These are phyloP conservation scores for Speoplatyrhinus poulsoni DNA, from an alignment of 2,113 vertebrate species.

Conservation along the genomic window DNA sequence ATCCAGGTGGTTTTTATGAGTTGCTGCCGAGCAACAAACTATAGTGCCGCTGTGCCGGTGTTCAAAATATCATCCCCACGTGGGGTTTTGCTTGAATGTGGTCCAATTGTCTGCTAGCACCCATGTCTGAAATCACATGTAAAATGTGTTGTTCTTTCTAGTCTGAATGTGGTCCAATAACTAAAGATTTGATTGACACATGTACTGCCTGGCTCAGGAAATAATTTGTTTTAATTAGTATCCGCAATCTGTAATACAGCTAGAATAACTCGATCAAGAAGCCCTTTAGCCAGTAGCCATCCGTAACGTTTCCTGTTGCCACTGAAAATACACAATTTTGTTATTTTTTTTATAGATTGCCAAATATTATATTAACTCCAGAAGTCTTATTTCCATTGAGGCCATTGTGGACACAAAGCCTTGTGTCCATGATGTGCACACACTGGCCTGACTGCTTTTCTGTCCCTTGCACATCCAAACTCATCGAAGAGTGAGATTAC, in stretches of 20 bases:
- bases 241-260: neutral
- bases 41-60: too few species aligned
- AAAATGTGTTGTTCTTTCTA: too few species aligned
- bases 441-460: neutral
- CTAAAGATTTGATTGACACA: too few species aligned
- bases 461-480: neutral
- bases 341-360: neutral
- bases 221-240: too few species aligned
- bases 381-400: neutral
- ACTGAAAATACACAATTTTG: neutral
- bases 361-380: neutral
- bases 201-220: too few species aligned
- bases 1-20: too few species aligned
- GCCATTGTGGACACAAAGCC: neutral
- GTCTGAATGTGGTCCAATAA: too few species aligned
- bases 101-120: too few species aligned
- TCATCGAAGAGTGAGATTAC: constrained; percentile 11
- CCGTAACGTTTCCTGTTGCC: neutral
- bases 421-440: neutral
- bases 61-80: too few species aligned
- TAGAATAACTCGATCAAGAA: neutral
- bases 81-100: too few species aligned
- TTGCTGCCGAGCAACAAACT: too few species aligned
- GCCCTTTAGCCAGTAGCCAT: neutral
- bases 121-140: too few species aligned